Evolutionary conservation across 2,113 vertebrate species (phyloP).

Genomic region (Phyllopteryx taeniolatus): DNA sequence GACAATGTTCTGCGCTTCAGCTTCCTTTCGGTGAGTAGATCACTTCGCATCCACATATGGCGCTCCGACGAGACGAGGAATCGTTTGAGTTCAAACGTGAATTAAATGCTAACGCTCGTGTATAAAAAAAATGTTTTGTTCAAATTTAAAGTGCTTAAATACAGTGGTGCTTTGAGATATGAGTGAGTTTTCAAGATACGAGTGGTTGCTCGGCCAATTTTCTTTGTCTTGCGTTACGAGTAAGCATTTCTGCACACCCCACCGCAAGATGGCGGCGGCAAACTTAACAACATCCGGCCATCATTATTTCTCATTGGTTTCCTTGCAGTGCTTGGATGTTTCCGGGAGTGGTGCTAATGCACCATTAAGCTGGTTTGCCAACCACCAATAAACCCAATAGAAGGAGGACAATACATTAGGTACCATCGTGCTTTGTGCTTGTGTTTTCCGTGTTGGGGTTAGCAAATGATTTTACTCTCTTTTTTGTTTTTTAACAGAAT

Average conservation of each 20-base stretch:
- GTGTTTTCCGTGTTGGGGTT: too few species aligned
- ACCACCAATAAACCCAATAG: too few species aligned
- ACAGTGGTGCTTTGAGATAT: neutral
- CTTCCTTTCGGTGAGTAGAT: conserved; percentile 89
- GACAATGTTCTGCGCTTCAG: conserved; percentile 97
- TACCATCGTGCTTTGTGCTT: too few species aligned
- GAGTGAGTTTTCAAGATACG: neutral
- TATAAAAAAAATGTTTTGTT: too few species aligned
- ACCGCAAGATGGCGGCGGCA: neutral
- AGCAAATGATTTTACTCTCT: too few species aligned
- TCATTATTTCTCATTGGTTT: neutral
- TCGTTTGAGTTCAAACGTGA: neutral
- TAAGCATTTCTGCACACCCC: neutral
- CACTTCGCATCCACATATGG: conserved; percentile 16
- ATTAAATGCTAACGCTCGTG: neutral
- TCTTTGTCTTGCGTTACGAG: too few species aligned
- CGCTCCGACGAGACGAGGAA: neutral
- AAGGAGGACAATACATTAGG: too few species aligned
- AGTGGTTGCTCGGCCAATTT: too few species aligned
- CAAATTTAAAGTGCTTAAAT: neutral
- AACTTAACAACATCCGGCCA: neutral
- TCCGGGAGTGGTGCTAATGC: too few species aligned
- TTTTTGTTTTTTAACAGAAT: too few species aligned
- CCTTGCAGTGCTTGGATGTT: too few species aligned
- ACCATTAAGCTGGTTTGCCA: too few species aligned